A percentile compares a stretch with the other conserved stretches of the same genome.
Evolutionary conservation across 2,113 vertebrate species (phyloP).

Genomic region (Anarhynchus alexandrinus): DNA sequence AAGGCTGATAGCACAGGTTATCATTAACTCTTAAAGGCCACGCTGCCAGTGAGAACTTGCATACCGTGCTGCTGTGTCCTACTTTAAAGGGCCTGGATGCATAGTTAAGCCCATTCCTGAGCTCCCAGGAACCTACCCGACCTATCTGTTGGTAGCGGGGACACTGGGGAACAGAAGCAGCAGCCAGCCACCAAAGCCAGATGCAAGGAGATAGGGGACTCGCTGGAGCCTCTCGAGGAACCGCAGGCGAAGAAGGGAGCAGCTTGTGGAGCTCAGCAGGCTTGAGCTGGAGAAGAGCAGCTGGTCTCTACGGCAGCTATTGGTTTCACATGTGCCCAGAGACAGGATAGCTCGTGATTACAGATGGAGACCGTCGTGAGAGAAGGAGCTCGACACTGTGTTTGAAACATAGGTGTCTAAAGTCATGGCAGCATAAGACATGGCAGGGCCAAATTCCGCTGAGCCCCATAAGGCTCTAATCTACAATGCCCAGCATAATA

Average conservation of each 20-base stretch:
- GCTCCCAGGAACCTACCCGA: neutral
- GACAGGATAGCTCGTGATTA: neutral
- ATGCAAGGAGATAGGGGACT: rapidly evolving
- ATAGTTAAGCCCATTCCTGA: neutral
- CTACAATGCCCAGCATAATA: neutral
- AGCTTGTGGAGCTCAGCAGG: neutral
- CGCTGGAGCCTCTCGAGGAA: neutral
- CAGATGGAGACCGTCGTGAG: neutral
- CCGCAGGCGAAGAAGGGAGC: neutral
- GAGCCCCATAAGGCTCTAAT: neutral
- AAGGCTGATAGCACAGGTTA: neutral
- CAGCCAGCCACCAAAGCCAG: neutral
- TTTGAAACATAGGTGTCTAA: neutral
- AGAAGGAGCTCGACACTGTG: rapidly evolving
- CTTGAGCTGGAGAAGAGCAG: neutral
- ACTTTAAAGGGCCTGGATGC: neutral
- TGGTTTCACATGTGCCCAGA: neutral
- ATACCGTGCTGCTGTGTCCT: neutral
- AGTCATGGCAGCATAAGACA: neutral
- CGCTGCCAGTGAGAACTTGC: neutral
- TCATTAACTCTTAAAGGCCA: neutral
- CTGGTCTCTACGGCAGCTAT: neutral
- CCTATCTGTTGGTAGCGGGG: rapidly evolving
- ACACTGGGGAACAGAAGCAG: neutral
- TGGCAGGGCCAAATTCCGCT: neutral